These are phyloP conservation scores for Acanthosoma haemorrhoidale DNA, from an alignment of 2,888 invertebrate species.

Conservation along the genomic window DNA sequence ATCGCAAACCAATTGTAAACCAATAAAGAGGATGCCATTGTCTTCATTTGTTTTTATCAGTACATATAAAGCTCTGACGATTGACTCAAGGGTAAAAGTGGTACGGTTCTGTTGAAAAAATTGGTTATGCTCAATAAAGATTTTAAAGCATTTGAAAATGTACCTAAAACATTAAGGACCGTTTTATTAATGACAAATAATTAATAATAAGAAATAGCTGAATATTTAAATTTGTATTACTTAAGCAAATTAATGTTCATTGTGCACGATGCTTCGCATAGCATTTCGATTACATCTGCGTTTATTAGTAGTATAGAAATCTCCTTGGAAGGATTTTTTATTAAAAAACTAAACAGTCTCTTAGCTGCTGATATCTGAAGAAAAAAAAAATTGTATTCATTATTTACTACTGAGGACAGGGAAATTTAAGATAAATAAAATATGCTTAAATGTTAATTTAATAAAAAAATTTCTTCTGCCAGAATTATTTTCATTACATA, in stretches of 20 bases:
- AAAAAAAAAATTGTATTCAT: not conserved
- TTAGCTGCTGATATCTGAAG: slow-evolving; percentile 16
- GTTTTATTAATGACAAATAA: not conserved
- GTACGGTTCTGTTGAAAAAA: slow-evolving; percentile 15
- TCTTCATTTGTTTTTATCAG: not conserved
- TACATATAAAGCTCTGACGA: slow-evolving; percentile 10
- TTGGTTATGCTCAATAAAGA: not conserved
- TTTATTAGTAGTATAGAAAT: not conserved
- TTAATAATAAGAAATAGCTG: not conserved
- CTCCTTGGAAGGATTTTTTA: not conserved
- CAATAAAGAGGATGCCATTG: not conserved
- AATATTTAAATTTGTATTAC: not conserved
- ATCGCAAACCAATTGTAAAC: slow-evolving; percentile 5
- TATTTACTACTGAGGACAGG: not conserved
- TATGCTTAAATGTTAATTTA: too few relatives aligned
- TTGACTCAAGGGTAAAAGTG: not conserved
- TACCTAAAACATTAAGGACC: not conserved
- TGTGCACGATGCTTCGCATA: slow-evolving; percentile 25
- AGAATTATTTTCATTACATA: too few relatives aligned
- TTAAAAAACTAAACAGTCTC: not conserved
- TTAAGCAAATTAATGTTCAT: slow-evolving; percentile 3
- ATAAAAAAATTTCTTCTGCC: too few relatives aligned
- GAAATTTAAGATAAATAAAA: too few relatives aligned
- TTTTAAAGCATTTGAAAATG: not conserved
- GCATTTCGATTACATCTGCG: slow-evolving; percentile 18